phyloP scores from a whole-genome alignment of 2,797 vertebrate species.

The Zenarchopterus dispar region DNA sequence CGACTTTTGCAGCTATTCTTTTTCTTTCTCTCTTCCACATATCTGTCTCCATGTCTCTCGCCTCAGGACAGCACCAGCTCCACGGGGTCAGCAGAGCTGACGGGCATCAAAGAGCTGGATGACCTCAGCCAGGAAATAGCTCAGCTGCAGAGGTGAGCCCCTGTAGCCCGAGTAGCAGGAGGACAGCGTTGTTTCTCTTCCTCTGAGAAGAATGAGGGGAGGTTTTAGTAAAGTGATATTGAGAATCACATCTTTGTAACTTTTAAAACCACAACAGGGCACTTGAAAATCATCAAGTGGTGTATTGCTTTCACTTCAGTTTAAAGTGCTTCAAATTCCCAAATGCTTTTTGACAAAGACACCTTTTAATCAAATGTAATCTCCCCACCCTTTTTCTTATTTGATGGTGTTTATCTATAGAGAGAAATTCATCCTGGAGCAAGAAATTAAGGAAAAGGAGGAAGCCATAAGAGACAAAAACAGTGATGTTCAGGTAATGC shows the following conservation, averaged over 20 bases:
- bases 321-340: slow-evolving; percentile 2
- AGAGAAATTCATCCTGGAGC: slow-evolving; percentile 92
- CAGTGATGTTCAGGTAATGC: slow-evolving; percentile 89
- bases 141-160: slow-evolving; percentile 91
- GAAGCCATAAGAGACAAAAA: slow-evolving; percentile 90
- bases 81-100: slow-evolving; percentile 88
- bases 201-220: slow-evolving; percentile 33
- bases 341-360: slow-evolving; percentile 5
- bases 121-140: slow-evolving; percentile 95
- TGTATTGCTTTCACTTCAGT: not conserved
- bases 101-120: slow-evolving; percentile 94
- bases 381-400: slow-evolving; percentile 5
- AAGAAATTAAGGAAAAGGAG: slow-evolving; percentile 93
- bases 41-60: slow-evolving; percentile 36
- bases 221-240: slow-evolving; percentile 21
- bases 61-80: slow-evolving; percentile 87
- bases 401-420: slow-evolving; percentile 62
- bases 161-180: slow-evolving; percentile 46
- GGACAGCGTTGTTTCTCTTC: slow-evolving; percentile 61
- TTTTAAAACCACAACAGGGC: not conserved
- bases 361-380: not conserved
- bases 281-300: not conserved
- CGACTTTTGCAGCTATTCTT: not conserved
- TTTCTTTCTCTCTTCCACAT: slow-evolving; percentile 2
- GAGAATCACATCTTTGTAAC: slow-evolving; percentile 34